Evolutionary conservation across 2,797 vertebrate genomes (phyloP), one percentile per base, ranked within the genome.

Genomic region (Halcyon chelicuti): DNA sequence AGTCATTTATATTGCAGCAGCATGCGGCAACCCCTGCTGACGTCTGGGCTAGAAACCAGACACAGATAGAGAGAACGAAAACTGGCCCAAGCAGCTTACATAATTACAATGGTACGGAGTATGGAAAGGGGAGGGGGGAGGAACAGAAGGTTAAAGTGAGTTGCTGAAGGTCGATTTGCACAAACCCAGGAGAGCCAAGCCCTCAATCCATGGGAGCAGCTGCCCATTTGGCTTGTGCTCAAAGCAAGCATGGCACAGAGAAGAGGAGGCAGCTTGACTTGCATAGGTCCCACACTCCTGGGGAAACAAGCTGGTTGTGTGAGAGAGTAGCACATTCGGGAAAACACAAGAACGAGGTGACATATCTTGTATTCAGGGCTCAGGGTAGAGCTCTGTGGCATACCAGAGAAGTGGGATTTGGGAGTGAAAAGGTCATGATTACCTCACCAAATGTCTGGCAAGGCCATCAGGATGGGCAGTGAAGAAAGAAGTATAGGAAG

Each of bases 1-100:
- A 97, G 93, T 97, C 96, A 97, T 96, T 96, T 95, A 91, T 94
- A 96, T 96, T 96, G 93, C 92, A 97, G 94, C 93, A 97, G 93
- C 94, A 92, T 95, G 94, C 23, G 8, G 96, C 94, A 96, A 91
- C 96, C 92, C 96, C 96, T 95, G 96, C 95, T 95, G 96, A 95
- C 61, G 71, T 87, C 94, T 89, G 96, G 93, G 94, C 95, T 96
- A 76, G 74, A 94, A 95, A 96, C 92, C 95, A 96, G 94, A 87
- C 93, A 79, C 57, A 82, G 92, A 85, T 31, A 96, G 67, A 3
- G 6, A 88, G 92, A 94, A 79, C 2, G 23, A 84, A 42, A 79
- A 80, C 75, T 44, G 79, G 71, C 61, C 77, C 93, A 57, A 89
- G 61, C 81, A 93, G 86, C 63, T 94, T 82, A 77, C 74, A 73